Evolutionary conservation across 2,797 vertebrate species (phyloP).

Genomic region (Syncerus caffer): DNA sequence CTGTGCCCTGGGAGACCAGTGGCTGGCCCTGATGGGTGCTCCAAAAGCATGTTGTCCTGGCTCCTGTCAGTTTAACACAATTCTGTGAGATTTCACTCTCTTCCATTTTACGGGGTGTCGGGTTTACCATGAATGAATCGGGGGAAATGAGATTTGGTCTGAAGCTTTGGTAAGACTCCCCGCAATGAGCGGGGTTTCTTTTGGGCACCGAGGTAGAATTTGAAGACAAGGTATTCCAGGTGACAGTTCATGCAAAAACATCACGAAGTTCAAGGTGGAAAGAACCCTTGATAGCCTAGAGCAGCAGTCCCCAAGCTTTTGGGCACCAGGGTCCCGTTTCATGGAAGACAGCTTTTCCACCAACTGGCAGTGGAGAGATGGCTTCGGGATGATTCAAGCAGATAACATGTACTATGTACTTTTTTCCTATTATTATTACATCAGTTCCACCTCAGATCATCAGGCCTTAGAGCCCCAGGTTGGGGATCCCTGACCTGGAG

Average conservation of each 20-base stretch:
- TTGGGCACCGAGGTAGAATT: neutral
- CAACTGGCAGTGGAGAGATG: neutral
- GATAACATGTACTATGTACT: neutral
- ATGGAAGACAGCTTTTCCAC: neutral
- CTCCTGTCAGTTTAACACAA: neutral
- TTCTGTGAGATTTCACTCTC: neutral
- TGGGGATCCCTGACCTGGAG: neutral
- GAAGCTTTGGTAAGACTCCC: neutral
- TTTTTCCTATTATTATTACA: neutral
- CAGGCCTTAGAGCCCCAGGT: neutral
- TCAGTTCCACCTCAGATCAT: neutral
- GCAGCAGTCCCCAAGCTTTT: neutral
- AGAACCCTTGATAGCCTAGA: neutral
- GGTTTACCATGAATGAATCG: neutral
- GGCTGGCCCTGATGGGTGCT: neutral
- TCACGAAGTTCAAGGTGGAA: neutral
- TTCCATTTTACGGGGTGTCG: neutral
- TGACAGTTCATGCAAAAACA: fast-evolving
- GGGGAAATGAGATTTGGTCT: neutral
- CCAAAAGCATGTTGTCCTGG: neutral
- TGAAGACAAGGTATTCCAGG: neutral
- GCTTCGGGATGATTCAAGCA: neutral
- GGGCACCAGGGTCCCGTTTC: neutral
- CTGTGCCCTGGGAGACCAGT: neutral
- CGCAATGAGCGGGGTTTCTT: neutral